Percentiles rank a stretch among this genome's conserved stretches.
Evolutionary conservation across 2,113 vertebrate species (phyloP).

Genomic region (Phrynosoma blainvillii): DNA sequence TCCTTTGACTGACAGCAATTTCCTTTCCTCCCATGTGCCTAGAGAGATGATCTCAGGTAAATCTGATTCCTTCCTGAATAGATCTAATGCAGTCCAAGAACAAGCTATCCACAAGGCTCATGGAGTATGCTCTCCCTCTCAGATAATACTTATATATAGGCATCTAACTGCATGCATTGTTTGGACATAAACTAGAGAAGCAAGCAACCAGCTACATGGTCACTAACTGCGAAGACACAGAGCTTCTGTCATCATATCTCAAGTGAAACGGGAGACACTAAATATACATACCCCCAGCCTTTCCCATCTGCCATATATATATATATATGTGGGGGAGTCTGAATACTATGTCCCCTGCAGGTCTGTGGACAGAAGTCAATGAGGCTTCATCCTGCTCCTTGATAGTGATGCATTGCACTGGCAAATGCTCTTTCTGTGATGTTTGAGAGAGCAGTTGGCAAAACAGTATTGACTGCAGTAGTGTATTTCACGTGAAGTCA

Average conservation of each 20-base stretch:
- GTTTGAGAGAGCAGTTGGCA: too few relatives aligned
- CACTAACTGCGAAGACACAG: not conserved
- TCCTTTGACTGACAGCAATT: slow-evolving; percentile 83
- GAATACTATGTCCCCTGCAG: not conserved
- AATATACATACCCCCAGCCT: not conserved
- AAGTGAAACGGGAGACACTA: not conserved
- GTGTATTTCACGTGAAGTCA: not conserved
- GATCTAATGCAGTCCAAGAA: too few relatives aligned
- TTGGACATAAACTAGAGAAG: not conserved
- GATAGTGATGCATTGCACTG: not conserved
- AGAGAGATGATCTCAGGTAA: slow-evolving; percentile 86
- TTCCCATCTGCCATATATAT: not conserved
- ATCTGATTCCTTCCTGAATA: not conserved
- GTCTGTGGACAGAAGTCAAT: not conserved
- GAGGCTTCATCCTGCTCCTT: not conserved
- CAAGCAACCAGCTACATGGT: not conserved
- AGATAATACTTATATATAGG: not conserved
- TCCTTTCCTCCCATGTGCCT: slow-evolving; percentile 74
- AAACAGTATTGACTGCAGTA: not conserved
- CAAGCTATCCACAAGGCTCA: not conserved
- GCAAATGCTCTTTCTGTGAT: too few relatives aligned
- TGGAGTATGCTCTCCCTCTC: not conserved
- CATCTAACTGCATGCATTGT: not conserved
- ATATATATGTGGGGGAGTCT: not conserved
- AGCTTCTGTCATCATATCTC: not conserved